Evolutionary conservation across 2,888 invertebrate genomes (phyloP), one percentile per base, ranked within the genome.

Genomic region (Lordiphosa fenestrarum): DNA sequence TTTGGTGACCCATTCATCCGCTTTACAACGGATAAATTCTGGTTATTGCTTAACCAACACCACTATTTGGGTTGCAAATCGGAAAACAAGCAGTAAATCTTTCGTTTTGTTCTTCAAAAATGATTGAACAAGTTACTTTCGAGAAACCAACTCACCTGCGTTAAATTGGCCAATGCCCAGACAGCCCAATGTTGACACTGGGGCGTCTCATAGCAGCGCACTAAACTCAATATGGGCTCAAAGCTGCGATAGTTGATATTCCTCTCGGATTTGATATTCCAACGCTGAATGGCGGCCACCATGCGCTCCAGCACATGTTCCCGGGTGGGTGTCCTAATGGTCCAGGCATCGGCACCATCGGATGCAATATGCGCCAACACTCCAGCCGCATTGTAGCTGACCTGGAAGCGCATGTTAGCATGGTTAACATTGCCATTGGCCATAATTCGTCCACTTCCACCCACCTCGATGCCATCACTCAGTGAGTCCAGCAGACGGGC

Each of bases 161-260:
- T 99, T 63, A 99, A 92, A 90, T 99, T 99, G 47, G 98, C 98
- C 60, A 99, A 91, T 0, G 98, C 98, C 98, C 98, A 99, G 6
- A 95, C 95, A 2, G 98, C 98, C 98, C 98, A 98, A 88, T 96
- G 95, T 88, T 97, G 97, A 88, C 97, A 97, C 88, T 96, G 94
- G 0, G 96, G 95, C 1, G 97, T 97, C 86, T 97, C 95, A 76
- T 94, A 93, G 53, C 95, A 93, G 64, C 93, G 92, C 42, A 98
- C 92, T 64, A 99, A 91, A 66, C 95, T 92, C 21, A 99, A 91
- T 64, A 99, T 97, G 0, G 99, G 99, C 87, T 96, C 95, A 90
- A 99, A 98, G 30, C 96, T 96, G 68, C 98, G 94, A 90, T 99
- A 99, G 91, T 99, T 99, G 71, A 99, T 99, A 89, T 98, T 98